These are phyloP conservation scores for Psammodynastes pulverulentus DNA, from an alignment of 2,113 vertebrate species.

Conservation along the genomic window DNA sequence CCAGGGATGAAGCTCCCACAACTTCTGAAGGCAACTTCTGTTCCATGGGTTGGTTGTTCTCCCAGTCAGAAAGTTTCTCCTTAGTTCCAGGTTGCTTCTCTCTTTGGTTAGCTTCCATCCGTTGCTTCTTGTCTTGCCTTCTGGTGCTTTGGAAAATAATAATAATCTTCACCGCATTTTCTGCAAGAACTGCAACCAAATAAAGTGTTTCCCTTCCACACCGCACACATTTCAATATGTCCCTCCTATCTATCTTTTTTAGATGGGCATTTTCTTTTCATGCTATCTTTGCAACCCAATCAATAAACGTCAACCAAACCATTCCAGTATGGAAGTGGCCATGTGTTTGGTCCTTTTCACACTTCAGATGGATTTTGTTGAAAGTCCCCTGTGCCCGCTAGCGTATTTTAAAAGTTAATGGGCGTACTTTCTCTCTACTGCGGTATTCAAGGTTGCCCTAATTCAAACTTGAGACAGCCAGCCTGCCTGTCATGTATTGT, in stretches of 20 bases:
- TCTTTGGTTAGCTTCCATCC: too few species aligned
- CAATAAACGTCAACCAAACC: neutral
- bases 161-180: neutral
- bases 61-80: neutral
- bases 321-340: neutral
- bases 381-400: neutral
- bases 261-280: neutral
- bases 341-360: neutral
- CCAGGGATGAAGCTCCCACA: neutral
- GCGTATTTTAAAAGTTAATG: neutral
- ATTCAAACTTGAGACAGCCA: neutral
- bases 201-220: neutral
- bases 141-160: neutral
- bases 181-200: neutral
- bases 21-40: neutral
- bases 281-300: neutral
- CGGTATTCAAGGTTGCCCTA: neutral
- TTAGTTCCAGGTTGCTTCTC: neutral
- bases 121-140: too few species aligned
- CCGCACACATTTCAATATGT: neutral
- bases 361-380: neutral
- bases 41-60: neutral
- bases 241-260: neutral
- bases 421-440: neutral
- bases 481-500: neutral